These are phyloP conservation scores for Lucilia sericata DNA, from an alignment of 1,140 invertebrate genomes.

Conservation along the genomic window DNA sequence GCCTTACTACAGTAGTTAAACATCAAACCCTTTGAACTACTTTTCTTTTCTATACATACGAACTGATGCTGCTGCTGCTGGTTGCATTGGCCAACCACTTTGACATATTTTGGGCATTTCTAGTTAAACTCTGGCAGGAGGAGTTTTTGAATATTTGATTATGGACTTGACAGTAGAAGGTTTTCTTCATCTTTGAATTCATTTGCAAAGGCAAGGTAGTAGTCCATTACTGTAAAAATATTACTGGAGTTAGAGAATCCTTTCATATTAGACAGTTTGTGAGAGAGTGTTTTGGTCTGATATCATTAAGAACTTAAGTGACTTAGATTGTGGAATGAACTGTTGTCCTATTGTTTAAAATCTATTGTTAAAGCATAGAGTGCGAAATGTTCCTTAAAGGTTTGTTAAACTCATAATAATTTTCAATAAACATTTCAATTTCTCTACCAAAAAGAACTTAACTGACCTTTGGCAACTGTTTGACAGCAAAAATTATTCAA, in stretches of 20 bases:
- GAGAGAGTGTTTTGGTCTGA: neutral
- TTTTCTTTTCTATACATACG: neutral
- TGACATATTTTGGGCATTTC: slow-evolving; percentile 44
- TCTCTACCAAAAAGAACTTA: neutral
- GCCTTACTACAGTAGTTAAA: neutral
- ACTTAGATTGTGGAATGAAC: neutral
- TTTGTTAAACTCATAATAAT: neutral
- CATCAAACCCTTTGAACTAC: neutral
- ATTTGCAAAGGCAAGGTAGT: neutral
- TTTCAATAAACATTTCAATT: neutral
- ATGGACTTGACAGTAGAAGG: neutral
- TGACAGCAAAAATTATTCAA: neutral
- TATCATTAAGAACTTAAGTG: slow-evolving; percentile 7
- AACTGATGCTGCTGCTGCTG: neutral
- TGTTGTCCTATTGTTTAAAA: neutral
- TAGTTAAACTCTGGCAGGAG: slow-evolving; percentile 23
- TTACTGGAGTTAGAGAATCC: neutral
- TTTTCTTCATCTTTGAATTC: neutral
- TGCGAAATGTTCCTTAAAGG: slow-evolving; percentile 17
- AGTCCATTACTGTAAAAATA: neutral
- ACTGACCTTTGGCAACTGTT: neutral
- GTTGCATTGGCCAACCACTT: slow-evolving; percentile 41
- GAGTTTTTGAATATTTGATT: slow-evolving; percentile 16
- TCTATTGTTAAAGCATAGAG: neutral
- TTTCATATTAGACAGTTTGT: neutral